phyloP scores from a whole-genome alignment of 2,888 invertebrate species.

The Diogma glabrata region DNA sequence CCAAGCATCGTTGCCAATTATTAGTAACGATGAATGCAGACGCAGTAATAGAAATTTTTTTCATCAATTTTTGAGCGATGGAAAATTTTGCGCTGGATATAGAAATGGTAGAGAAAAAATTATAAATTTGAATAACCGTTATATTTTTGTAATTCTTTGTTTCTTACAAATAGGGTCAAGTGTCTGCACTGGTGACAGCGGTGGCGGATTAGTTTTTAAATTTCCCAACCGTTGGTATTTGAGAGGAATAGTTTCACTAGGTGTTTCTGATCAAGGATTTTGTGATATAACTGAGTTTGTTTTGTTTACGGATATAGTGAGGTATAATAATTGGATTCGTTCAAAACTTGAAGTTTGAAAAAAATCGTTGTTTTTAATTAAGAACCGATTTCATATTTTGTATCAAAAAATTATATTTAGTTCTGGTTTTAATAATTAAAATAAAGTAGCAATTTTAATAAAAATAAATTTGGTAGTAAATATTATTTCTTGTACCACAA shows the following conservation, averaged over 20 bases:
- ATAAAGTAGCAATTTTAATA: too few species aligned
- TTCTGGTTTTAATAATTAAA: too few species aligned
- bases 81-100: slow-evolving; percentile 1
- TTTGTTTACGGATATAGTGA: slow-evolving; percentile 8
- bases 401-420: too few species aligned
- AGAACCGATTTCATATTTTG: too few species aligned
- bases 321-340: slow-evolving; percentile 8
- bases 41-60: not conserved
- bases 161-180: too few species aligned
- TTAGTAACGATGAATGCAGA: not conserved
- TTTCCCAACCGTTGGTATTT: slow-evolving; percentile 5
- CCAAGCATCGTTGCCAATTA: not conserved
- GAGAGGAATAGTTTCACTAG: slow-evolving; percentile 4
- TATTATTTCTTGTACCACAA: too few species aligned
- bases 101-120: too few species aligned
- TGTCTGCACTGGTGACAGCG: not conserved
- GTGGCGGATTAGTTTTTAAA: slow-evolving; percentile 11
- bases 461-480: too few species aligned
- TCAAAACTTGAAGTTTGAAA: too few species aligned
- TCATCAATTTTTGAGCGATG: not conserved
- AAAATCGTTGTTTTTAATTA: too few species aligned
- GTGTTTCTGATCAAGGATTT: not conserved
- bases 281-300: slow-evolving; percentile 7
- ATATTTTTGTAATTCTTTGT: too few species aligned
- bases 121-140: too few species aligned